Base-by-base conservation (phyloP, 2,113 vertebrate species). In the Lipotes vexillifer region DNA sequence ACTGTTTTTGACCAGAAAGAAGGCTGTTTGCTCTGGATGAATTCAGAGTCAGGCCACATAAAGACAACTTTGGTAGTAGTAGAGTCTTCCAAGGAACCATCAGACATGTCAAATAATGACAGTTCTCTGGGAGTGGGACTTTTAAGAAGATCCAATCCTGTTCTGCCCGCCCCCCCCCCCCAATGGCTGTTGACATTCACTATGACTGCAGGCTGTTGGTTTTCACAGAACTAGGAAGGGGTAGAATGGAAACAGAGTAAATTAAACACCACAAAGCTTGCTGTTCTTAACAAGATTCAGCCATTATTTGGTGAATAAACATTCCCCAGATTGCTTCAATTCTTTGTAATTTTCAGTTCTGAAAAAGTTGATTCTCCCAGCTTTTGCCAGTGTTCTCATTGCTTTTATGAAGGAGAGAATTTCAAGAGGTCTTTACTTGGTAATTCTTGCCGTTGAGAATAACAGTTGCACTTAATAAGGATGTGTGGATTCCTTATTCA, bases 281-380 rank as follows among this genome's bases (percentile, higher is more conserved):
- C 25, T 77, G 23, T 55, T n/a, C 13, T 80, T 96, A 75, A 25
- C 25, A 27, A 74, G 17, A 74, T 74, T 63, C 29, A 81, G 41
- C 46, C 27, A 41, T 75, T 75, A 49, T 31, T 31, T 75, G 72
- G 27, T 75, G 44, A 33, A 52, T 77, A 52, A 33, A 52, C 74
- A 77, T 49, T 77, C 29, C 44, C 46, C 46, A 52, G 20, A 80
- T 94, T 69, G 17, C 52, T 61, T 23, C 7, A 88, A 7, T 55
- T 41, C 31, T 95, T 92, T 89, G 25, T 96, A 65, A 86, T 86
- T 95, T 92, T 49, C 23, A 81, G n/a, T 75, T 96, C 33, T 80
- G 27, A 71, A 80, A 89, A 61, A 90, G 59, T 68, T 92, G 15
- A 44, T 78, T 83, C 38, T 95, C 90, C 77, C 0, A 69, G 20